These are phyloP conservation scores for Leptopilina drosophilae DNA, from an alignment of 2,888 invertebrate species.

Conservation along the genomic window DNA sequence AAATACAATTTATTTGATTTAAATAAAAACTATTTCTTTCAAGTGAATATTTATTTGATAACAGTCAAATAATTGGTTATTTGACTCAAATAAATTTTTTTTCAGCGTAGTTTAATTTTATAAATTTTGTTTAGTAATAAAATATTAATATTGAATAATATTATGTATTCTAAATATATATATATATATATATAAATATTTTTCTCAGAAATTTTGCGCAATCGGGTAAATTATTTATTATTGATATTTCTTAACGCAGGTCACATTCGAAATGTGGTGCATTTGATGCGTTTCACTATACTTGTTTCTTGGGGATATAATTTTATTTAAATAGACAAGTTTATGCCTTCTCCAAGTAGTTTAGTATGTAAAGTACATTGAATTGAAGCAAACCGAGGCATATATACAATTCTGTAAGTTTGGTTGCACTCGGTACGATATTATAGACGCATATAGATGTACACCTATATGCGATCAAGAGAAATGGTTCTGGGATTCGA, in stretches of 20 bases:
- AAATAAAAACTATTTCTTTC: too few relatives aligned
- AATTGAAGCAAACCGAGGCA: neutral
- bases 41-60: too few relatives aligned
- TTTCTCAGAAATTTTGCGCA: too few relatives aligned
- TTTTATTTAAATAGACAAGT: slow-evolving; percentile 36
- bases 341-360: slow-evolving; percentile 28
- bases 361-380: slow-evolving; percentile 15
- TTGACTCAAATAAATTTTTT: too few relatives aligned
- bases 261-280: neutral
- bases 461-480: neutral
- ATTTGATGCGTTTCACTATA: neutral
- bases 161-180: too few relatives aligned
- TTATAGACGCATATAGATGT: neutral
- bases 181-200: too few relatives aligned
- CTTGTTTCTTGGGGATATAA: slow-evolving; percentile 27
- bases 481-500: neutral
- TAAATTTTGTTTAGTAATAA: too few relatives aligned
- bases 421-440: neutral
- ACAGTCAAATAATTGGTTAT: too few relatives aligned
- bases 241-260: neutral
- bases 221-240: too few relatives aligned
- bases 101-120: too few relatives aligned
- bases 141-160: too few relatives aligned
- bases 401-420: neutral
- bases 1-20: too few relatives aligned